Base-by-base conservation (phyloP, 2,113 vertebrate species). In the Phodopus roborovskii region DNA sequence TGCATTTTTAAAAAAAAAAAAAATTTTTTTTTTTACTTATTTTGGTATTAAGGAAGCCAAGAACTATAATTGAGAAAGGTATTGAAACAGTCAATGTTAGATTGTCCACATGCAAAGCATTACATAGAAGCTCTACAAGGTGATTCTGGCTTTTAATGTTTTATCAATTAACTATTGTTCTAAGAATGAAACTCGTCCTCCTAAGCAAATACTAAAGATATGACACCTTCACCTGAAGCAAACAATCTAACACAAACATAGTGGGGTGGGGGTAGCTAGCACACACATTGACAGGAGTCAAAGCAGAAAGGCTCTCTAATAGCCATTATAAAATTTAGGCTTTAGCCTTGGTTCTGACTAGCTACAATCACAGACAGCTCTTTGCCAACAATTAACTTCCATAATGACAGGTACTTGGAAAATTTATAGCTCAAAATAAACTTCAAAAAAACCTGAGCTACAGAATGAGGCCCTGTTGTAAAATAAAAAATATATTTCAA, bases 361-460 rank as follows among this genome's bases (percentile, higher is more conserved):
- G 48, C 66, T 91, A 68, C 22, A 66, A 73, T 4, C 39, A 77
- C 19, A 77, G 12, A 48, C 50, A 48, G 42, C 24, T 3, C n/a
- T 85, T 91, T 50, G 85, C 6, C 28, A 83, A 50, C 56, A 91
- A 91, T 90, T n/a, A 78, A 53, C 16, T 56, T 56, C 7, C 13
- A 82, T 17, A 90, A 39, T 53, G 5, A 11, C 22, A 92, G 33
- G 30, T 48, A 83, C 42, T 87, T 48, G 71, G 11, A 88, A 90
- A 60, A 83, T 39, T 83, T 70, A 26, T 39, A 94, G 26, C 71
- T 96, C 39, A 92, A 82, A 94, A 68, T 39, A 60, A 88, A 81
- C 73, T 75, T 26, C 73, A 78, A 26, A 39, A 39, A n/a, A 81
- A 60, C 20, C 79, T 60, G 56, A n/a, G 56, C 33, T 60, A 60